Evolutionary conservation across 2,797 vertebrate genomes (phyloP).

Genomic region (Rhynchotus rufescens): DNA sequence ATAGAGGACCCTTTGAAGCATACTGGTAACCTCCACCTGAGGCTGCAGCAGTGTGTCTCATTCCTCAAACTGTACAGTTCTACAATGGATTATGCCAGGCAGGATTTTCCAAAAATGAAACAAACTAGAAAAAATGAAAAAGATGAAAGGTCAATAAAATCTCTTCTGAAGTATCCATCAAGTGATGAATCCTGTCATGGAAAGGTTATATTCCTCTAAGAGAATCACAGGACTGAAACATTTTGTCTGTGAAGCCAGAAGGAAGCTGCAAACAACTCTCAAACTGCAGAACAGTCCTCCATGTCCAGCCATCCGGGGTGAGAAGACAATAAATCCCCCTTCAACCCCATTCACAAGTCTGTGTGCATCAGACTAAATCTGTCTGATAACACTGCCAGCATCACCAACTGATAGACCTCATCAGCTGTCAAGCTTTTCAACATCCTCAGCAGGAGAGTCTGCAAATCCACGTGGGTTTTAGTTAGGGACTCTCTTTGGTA

Average conservation of each 20-base stretch:
- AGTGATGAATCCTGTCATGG: slow-evolving; percentile 11
- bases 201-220: slow-evolving; percentile 26
- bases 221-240: background rate
- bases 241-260: background rate
- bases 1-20: background rate
- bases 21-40: background rate
- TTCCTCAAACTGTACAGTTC: background rate
- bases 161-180: slow-evolving; percentile 32
- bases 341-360: background rate
- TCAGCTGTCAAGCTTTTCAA: slow-evolving; percentile 10
- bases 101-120: background rate
- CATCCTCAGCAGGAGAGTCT: background rate
- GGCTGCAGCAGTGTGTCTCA: background rate
- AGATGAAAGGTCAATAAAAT: slow-evolving; percentile 39
- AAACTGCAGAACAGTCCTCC: background rate
- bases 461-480: background rate
- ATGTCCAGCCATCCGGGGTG: background rate
- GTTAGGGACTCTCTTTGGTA: background rate
- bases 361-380: background rate
- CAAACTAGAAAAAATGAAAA: slow-evolving; percentile 5
- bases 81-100: background rate
- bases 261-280: background rate
- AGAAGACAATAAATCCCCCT: slow-evolving; percentile 26
- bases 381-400: background rate
- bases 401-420: background rate